Base-by-base conservation (phyloP, 2,113 vertebrate species). In the Heterotilapia buettikoferi region DNA sequence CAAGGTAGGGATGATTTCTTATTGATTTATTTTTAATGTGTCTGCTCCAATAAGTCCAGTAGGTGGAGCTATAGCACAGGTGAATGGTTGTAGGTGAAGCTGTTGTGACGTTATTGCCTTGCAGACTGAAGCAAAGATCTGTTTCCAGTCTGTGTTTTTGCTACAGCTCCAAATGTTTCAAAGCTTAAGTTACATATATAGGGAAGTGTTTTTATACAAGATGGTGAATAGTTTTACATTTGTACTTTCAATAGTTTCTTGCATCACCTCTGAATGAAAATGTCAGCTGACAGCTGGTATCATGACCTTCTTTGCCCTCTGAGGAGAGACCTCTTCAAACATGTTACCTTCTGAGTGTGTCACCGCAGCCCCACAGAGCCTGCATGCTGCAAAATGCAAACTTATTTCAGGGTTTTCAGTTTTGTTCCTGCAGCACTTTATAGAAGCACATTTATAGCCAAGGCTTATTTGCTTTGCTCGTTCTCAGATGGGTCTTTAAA, bases 1-100 rank as follows among this genome's bases (percentile, higher is more conserved):
- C 93, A 99, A 99, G 98, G 98, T 99, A 88, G 83, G 56, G 8
- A 3, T 3, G 21, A 50, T 19, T 19, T 45, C 6, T 45, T 47
- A 50, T 50, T 50, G 45, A 18, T 50, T 50, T 50, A 50, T 50
- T 53, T 53, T 53, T 21, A 53, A 56, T 56, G 61, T 7, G 19
- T 66, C 10, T n/a, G 53, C 14, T 18, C 13, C 5, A 24, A 73
- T 43, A 14, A 9, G 52, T 21, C 52, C 52, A 53, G 19, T 53
- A 53, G 52, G 52, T 53, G 52, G 52, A 21, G 52, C 52, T 53
- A 11, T 21, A 53, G 52, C 52, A 21, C 52, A 21, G 52, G 9
- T 10, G 52, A 40, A 40, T 40, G 38, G 38, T 40, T 40, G 38
- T 6, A 31, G 7, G 33, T 33, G 33, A 33, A 33, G 31, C 31